Conservation (phyloP, 2,113 vertebrate species). For the Alethe diademata region DNA sequence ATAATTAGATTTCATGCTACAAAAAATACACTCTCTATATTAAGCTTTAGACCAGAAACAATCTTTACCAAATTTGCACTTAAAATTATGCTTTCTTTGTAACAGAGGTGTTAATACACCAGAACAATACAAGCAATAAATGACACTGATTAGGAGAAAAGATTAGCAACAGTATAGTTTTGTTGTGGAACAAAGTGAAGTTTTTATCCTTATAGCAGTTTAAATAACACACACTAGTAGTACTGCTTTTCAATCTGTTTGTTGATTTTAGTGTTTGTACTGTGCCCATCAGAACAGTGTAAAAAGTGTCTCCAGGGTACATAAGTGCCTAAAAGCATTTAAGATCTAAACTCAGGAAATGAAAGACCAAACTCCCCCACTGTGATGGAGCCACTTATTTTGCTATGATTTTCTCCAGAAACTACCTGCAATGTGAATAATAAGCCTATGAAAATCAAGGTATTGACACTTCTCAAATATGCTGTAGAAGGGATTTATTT, state of each 20-base stretch:
- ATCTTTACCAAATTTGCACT: background rate
- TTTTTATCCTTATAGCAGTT: background rate
- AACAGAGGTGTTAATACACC: background rate
- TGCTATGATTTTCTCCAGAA: constrained; percentile 50
- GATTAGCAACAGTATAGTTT: background rate
- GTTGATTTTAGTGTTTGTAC: constrained; percentile 16
- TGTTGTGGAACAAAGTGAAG: background rate
- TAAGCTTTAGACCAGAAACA: background rate
- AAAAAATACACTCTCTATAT: background rate
- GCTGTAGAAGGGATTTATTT: constrained; percentile 17
- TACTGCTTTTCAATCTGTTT: constrained; percentile 20
- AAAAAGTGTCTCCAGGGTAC: constrained; percentile 50
- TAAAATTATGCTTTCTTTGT: background rate
- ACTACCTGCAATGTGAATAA: constrained; percentile 54
- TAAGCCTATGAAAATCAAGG: constrained; percentile 51
- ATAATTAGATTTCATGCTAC: background rate
- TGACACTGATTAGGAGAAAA: background rate
- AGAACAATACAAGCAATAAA: background rate
- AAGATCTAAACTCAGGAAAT: constrained; percentile 60
- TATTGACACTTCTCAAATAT: constrained; percentile 51
- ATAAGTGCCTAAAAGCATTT: constrained; percentile 35
- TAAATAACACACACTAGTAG: background rate
- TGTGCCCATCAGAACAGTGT: constrained; percentile 52
- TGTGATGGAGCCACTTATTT: constrained; percentile 61
- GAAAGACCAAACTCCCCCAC: constrained; percentile 48